These are phyloP conservation scores for Nycticebus coucang DNA, from an alignment of 2,113 vertebrate genomes.

Conservation along the genomic window DNA sequence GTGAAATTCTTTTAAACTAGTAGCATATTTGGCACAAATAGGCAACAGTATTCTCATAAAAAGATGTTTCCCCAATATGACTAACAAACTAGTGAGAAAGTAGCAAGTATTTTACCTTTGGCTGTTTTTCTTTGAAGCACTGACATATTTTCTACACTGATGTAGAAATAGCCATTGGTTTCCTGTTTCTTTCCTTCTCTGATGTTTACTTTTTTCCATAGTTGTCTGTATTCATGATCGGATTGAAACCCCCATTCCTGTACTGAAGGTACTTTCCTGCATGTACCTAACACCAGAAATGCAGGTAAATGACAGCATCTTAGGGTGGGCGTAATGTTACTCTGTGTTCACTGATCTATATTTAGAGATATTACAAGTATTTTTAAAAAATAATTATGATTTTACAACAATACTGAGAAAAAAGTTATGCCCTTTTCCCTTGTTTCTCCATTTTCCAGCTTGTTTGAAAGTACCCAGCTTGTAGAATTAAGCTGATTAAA, in stretches of 20 bases:
- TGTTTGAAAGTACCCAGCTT: neutral
- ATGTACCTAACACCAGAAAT: neutral
- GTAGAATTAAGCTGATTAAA: neutral
- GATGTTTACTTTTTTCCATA: neutral
- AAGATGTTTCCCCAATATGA: neutral
- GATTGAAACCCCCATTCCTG: neutral
- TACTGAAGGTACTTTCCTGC: neutral
- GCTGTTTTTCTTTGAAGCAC: neutral
- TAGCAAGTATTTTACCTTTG: neutral
- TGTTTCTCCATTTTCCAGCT: neutral
- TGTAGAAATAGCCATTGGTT: neutral
- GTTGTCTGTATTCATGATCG: neutral
- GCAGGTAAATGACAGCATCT: neutral
- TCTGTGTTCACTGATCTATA: neutral
- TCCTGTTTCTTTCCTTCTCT: conserved; percentile 26
- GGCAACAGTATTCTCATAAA: neutral
- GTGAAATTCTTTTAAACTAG: conserved; percentile 31
- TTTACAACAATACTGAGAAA: neutral
- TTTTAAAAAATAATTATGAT: neutral
- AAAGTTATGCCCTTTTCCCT: neutral
- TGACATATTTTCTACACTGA: neutral
- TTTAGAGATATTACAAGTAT: neutral
- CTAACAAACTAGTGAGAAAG: conserved; percentile 8
- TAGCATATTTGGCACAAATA: conserved; percentile 13
- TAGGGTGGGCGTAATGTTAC: neutral